Conservation (phyloP, 53 echinoderm and acorn worm species). For the Luidia sarsii region DNA sequence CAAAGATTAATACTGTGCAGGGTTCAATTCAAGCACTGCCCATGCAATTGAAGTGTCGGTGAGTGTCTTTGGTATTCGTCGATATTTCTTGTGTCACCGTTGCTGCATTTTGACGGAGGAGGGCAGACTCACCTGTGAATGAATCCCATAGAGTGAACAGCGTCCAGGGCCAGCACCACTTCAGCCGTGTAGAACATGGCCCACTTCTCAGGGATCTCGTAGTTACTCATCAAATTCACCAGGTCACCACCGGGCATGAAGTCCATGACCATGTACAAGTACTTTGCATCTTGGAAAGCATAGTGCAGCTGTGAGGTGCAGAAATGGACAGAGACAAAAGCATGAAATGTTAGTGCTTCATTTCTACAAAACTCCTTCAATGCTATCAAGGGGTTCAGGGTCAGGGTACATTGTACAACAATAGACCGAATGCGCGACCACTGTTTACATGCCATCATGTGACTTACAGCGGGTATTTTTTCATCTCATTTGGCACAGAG, state of each 20-base stretch:
- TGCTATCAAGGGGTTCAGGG: too few relatives aligned
- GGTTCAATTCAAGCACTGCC: too few relatives aligned
- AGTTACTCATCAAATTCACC: conserved; percentile 98
- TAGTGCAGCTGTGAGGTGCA: conserved; percentile 75
- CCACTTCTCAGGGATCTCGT: conserved; percentile 99
- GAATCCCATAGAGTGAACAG: conserved; percentile 97
- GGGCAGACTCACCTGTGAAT: conserved; percentile 98
- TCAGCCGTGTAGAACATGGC: conserved; percentile 99
- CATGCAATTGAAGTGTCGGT: too few relatives aligned
- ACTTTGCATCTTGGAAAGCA: conserved; percentile 97
- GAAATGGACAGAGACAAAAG: not conserved
- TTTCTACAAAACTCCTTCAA: not conserved
- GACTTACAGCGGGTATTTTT: too few relatives aligned
- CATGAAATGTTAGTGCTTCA: not conserved
- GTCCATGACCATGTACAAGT: conserved; percentile 98
- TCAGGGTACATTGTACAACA: too few relatives aligned
- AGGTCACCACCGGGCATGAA: conserved; percentile 99
- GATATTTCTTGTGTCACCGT: too few relatives aligned
- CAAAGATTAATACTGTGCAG: too few relatives aligned
- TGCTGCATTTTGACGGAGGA: too few relatives aligned
- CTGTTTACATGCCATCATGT: too few relatives aligned
- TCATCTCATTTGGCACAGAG: too few relatives aligned
- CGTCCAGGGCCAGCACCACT: conserved; percentile 93
- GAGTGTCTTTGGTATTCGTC: too few relatives aligned
- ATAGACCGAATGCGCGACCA: too few relatives aligned